Evolutionary conservation across 1,140 invertebrate species (phyloP).

Genomic region (Lasaia peninsularis): DNA sequence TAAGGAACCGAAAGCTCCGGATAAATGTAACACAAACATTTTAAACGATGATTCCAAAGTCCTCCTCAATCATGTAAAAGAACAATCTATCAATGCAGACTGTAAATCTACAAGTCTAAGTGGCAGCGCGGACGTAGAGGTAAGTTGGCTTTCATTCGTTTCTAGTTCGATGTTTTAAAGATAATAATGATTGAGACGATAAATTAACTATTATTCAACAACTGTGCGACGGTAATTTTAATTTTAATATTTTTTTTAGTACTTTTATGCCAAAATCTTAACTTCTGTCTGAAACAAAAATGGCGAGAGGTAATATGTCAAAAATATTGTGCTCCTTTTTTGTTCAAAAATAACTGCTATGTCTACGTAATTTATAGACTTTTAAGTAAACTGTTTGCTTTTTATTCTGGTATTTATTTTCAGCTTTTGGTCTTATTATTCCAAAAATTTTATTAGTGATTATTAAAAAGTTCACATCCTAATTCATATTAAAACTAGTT

Average conservation of each 20-base stretch:
- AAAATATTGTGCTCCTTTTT: conserved; percentile 11
- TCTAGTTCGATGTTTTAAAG: not conserved
- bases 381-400: not conserved
- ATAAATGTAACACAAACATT: conserved; percentile 77
- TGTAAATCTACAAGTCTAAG: conserved; percentile 42
- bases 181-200: not conserved
- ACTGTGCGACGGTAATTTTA: not conserved
- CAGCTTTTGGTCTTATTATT: not conserved
- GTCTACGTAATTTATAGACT: not conserved
- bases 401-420: not conserved
- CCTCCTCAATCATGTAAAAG: conserved; percentile 50
- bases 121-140: conserved; percentile 52
- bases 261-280: not conserved
- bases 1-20: conserved; percentile 83
- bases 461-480: not conserved
- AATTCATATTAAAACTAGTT: not conserved
- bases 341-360: conserved; percentile 1
- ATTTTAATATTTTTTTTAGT: not conserved
- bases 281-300: conserved; percentile 16
- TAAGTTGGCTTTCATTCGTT: conserved; percentile 40
- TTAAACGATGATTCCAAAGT: conserved; percentile 60
- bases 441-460: not conserved
- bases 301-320: conserved; percentile 22
- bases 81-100: conserved; percentile 56
- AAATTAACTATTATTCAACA: not conserved